Evolutionary conservation across 1,140 invertebrate species (phyloP).

Genomic region (Drosophila lowei): DNA sequence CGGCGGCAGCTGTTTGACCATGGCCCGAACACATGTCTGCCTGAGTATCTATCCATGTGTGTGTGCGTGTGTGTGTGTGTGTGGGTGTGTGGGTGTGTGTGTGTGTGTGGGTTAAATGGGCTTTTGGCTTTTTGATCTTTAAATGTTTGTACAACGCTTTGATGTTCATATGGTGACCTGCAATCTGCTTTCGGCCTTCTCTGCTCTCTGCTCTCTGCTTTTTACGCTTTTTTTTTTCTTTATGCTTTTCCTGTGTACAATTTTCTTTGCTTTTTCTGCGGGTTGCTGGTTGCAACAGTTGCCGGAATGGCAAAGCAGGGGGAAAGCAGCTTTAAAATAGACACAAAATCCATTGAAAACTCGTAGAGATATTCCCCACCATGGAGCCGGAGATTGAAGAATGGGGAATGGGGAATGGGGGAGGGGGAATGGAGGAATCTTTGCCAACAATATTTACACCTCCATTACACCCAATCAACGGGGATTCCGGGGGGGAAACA

Average conservation of each 20-base stretch:
- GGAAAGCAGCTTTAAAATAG: too few relatives aligned
- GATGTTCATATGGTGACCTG: conserved; percentile 61
- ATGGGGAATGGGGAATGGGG: too few relatives aligned
- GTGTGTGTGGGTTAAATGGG: conserved; percentile 64
- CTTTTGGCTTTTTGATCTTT: conserved; percentile 78
- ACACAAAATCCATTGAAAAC: too few relatives aligned
- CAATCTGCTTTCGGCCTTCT: conserved; percentile 26
- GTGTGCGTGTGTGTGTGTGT: conserved; percentile 18
- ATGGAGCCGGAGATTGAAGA: too few relatives aligned
- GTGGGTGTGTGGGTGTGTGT: conserved; percentile 24
- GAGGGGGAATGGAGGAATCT: not conserved
- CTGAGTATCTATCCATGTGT: not conserved
- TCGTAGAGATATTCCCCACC: too few relatives aligned
- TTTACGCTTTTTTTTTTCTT: not conserved
- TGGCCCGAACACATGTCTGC: conserved; percentile 35
- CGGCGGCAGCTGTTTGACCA: conserved; percentile 22
- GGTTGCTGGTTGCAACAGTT: not conserved
- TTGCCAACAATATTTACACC: conserved; percentile 17
- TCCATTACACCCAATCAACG: conserved; percentile 19
- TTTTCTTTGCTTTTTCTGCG: not conserved
- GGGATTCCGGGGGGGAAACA: not conserved
- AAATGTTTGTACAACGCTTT: conserved; percentile 77
- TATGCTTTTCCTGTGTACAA: conserved; percentile 13
- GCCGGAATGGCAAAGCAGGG: too few relatives aligned
- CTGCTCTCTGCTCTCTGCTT: conserved; percentile 12